Base-by-base conservation (phyloP, 2,113 vertebrate genomes). In the Myrmecobius fasciatus region DNA sequence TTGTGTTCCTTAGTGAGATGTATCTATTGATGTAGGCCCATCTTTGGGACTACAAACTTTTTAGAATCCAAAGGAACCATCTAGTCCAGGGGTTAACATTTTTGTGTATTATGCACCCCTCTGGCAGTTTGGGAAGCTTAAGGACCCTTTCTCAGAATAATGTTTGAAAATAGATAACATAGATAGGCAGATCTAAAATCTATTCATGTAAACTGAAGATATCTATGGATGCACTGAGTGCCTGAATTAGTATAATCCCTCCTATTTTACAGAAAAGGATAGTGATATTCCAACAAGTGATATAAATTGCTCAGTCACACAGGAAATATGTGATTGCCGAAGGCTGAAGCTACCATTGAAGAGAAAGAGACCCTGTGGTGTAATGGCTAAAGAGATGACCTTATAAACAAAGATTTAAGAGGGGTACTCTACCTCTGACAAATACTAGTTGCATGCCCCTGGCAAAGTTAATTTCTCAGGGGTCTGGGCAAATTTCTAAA, bases 281-380 rank as follows among this genome's bases (percentile, higher is more conserved):
- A 96, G 11, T 46, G 83, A 95, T 43, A 11, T 91, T 3, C n/a
- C 52, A 26, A 92, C 91, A 92, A 83, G 60, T 92, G 52, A 52
- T 91, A 26, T 54, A 52, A 75, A 46, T 91, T 53, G 9, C 2
- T 36, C 4, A 53, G 49, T 91, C 25, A 6, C 31, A 75, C 24
- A 83, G 89, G 43, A 43, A 93, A 11, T 8, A 31, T 3, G 8
- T 2, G 8, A 17, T 51, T 91, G 17, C 36, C 95, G 17, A 75
- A 92, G 53, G n/a, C 93, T n/a, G 14, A 67, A 67, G n/a, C 1
- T 9, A 3, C 14, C 36, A 67, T 17, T 6, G 31, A 67, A 67
- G 36, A 67, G 60, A 14, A 67, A 67, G 36, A 67, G 28, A 31
- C 28, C 31, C 0, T 67, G 31, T 67, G 60, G 14, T n/a, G 5